These are phyloP conservation scores for Rhaphigaster nebulosa DNA, from an alignment of 2,888 invertebrate species.

Conservation along the genomic window DNA sequence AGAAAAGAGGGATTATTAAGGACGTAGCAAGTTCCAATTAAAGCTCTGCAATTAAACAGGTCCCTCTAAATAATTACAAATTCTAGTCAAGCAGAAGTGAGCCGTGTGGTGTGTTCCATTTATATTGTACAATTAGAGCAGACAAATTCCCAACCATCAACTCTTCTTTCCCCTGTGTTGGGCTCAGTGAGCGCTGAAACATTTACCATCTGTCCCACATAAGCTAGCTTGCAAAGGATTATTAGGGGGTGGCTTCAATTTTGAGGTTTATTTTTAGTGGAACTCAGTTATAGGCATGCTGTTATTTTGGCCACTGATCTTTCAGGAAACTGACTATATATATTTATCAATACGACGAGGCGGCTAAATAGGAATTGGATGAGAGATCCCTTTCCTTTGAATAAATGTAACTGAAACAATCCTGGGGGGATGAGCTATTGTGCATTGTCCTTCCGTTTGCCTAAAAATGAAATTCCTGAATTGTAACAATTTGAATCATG, in stretches of 20 bases:
- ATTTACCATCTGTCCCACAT: not conserved
- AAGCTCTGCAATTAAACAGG: constrained; percentile 39
- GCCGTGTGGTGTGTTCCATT: constrained; percentile 33
- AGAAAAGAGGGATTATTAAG: constrained; percentile 2
- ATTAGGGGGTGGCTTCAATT: not conserved
- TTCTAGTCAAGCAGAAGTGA: constrained; percentile 29
- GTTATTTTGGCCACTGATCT: too few species aligned
- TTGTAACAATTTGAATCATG: too few species aligned
- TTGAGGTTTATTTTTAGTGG: not conserved
- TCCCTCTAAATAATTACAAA: constrained; percentile 20
- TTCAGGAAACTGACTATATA: not conserved
- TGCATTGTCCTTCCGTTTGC: too few species aligned
- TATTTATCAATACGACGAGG: too few species aligned
- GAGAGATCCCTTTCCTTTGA: too few species aligned
- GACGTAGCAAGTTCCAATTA: constrained; percentile 27
- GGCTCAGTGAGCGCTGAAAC: not conserved
- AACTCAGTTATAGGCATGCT: too few species aligned
- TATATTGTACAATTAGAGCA: constrained; percentile 18
- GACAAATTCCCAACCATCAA: constrained; percentile 9
- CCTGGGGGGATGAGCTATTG: too few species aligned
- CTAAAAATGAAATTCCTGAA: too few species aligned
- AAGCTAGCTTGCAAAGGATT: not conserved
- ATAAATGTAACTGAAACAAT: too few species aligned
- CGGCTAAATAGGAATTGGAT: too few species aligned
- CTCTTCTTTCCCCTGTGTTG: constrained; percentile 1